phyloP scores from a whole-genome alignment of 2,888 invertebrate genomes.

The Sinopyrophorus schimmeli region DNA sequence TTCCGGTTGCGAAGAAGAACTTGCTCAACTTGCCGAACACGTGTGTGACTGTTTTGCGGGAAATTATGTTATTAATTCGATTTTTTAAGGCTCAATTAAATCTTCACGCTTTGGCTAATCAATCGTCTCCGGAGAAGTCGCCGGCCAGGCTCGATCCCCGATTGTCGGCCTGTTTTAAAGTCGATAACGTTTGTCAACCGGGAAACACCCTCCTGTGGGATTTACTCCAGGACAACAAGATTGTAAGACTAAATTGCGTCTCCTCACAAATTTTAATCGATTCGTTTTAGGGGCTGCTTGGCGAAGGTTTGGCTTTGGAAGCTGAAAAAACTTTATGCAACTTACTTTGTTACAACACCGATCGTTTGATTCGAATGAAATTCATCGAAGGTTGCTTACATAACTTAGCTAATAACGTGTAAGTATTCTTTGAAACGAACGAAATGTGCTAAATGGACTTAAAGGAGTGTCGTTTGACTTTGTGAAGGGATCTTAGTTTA shows the following conservation, averaged over 20 bases:
- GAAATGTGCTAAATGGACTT: neutral
- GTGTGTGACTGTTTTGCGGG: too few relatives aligned
- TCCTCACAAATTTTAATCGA: neutral
- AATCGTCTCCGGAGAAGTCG: slow-evolving; percentile 50
- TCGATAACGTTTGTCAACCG: slow-evolving; percentile 78
- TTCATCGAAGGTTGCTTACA: slow-evolving; percentile 94
- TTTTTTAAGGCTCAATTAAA: slow-evolving; percentile 49
- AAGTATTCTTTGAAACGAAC: slow-evolving; percentile 37
- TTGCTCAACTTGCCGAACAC: slow-evolving; percentile 75
- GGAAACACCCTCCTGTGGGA: slow-evolving; percentile 95
- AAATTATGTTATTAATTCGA: slow-evolving; percentile 3
- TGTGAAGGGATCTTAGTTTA: too few relatives aligned
- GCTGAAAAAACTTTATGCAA: slow-evolving; percentile 92
- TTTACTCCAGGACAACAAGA: slow-evolving; percentile 87
- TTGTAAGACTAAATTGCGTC: slow-evolving; percentile 60
- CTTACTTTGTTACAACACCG: slow-evolving; percentile 86
- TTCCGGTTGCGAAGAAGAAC: slow-evolving; percentile 81
- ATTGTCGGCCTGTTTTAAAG: slow-evolving; percentile 54
- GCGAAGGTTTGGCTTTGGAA: slow-evolving; percentile 89
- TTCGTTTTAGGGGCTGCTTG: slow-evolving; percentile 61
- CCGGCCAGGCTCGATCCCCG: slow-evolving; percentile 53
- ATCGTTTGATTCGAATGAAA: slow-evolving; percentile 86
- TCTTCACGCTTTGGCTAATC: slow-evolving; percentile 49
- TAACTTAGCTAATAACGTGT: slow-evolving; percentile 84
- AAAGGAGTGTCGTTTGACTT: too few relatives aligned